Evolutionary conservation across 1,140 invertebrate genomes (phyloP), one percentile per base, ranked within the genome.

Genomic region (Euwallacea fornicatus): DNA sequence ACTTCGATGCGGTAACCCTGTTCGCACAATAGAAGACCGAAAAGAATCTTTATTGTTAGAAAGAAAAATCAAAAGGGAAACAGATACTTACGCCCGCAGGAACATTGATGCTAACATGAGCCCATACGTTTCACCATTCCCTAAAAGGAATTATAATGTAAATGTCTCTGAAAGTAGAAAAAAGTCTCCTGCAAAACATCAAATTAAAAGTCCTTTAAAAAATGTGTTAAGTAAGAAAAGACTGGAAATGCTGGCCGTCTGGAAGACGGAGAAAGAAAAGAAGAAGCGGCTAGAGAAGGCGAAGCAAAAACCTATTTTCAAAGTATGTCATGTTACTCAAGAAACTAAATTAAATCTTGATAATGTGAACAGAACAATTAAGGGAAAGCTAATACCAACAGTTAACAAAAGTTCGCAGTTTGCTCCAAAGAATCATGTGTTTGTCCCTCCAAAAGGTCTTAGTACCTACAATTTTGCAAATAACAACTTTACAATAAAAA

Each of bases 221-320:
- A 70, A 65, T 21, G 21, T 42, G 13, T 56, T 33, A 47, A n/a
- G 15, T 0, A 43, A 66, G 16, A 74, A 73, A 50, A 54, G 76
- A 42, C 50, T 75, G 13, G 73, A 75, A 59, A 53, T 73, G 42
- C 62, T 77, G 42, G 16, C 56, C 13, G 63, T 76, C 47, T 77
- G 76, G 76, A 76, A 75, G 61, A 62, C 55, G 16, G 71, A 77
- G 11, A 75, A 72, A 50, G 65, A 62, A 42, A 67, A 73, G 46
- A 53, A 59, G 11, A 71, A 72, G 21, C 33, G 67, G 53, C 46
- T 59, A 16, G 55, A 69, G 60, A 74, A 68, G 42, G 71, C 56
- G 8, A 73, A 73, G 42, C 13, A 59, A 2, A 78, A 78, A 44
- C 76, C 76, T 0, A 13, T 73, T 42, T 78, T 78, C 68, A 78